Conservation (phyloP, 2,888 invertebrate genomes). For the Eurois occulta region DNA sequence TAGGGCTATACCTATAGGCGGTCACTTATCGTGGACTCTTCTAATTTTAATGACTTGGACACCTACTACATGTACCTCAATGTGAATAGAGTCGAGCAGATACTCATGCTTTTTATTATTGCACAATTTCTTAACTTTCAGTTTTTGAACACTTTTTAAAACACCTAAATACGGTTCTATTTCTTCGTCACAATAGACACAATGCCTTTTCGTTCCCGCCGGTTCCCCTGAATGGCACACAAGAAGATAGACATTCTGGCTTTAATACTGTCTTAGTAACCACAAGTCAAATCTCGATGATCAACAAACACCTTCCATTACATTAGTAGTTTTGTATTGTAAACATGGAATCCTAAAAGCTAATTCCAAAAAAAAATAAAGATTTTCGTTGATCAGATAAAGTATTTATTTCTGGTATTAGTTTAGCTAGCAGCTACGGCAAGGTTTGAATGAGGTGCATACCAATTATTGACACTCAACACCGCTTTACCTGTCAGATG, state of each 20-base stretch:
- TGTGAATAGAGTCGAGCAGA: conserved; percentile 1
- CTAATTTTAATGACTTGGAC: background rate
- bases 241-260: background rate
- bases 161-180: background rate
- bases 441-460: background rate
- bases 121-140: conserved; percentile 3
- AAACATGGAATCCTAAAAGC: background rate
- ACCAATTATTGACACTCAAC: background rate
- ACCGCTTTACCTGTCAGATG: background rate
- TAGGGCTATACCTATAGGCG: background rate
- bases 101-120: background rate
- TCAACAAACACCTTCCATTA: background rate
- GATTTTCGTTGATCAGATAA: background rate
- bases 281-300: background rate
- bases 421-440: background rate
- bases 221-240: background rate
- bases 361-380: background rate
- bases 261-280: background rate
- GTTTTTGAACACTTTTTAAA: background rate
- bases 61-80: background rate
- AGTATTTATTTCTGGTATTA: background rate
- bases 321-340: background rate
- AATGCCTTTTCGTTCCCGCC: background rate
- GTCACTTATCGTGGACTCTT: background rate
- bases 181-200: background rate